These are phyloP conservation scores for Salvelinus alpinus DNA, from an alignment of 2,113 vertebrate species.

Conservation along the genomic window DNA sequence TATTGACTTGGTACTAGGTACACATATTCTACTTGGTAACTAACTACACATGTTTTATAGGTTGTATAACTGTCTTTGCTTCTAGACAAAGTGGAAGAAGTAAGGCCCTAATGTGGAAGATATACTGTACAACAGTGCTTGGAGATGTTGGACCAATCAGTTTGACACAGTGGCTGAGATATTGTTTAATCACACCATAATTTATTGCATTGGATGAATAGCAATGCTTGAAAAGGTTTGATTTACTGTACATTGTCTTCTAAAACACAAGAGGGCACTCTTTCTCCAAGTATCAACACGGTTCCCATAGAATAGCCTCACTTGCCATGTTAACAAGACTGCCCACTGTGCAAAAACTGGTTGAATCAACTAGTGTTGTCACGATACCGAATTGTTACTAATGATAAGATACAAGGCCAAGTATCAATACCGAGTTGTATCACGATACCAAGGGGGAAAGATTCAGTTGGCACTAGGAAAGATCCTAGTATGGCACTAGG, in stretches of 20 bases:
- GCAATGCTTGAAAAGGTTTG: neutral
- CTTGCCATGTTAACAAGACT: too few relatives aligned
- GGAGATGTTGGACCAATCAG: neutral
- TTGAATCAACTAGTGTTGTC: too few relatives aligned
- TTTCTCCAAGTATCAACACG: neutral
- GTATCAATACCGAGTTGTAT: too few relatives aligned
- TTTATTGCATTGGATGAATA: neutral
- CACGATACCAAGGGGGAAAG: too few relatives aligned
- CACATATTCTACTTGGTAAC: constrained; percentile 25
- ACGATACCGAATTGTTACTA: too few relatives aligned
- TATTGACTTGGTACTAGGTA: constrained; percentile 43
- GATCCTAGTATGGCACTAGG: too few relatives aligned
- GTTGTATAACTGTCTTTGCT: constrained; percentile 40
- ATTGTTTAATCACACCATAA: neutral
- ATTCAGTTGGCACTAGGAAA: too few relatives aligned
- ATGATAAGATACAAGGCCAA: too few relatives aligned
- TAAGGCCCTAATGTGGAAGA: constrained; percentile 10
- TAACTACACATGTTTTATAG: too few relatives aligned
- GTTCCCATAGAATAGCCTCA: too few relatives aligned
- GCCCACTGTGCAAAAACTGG: too few relatives aligned
- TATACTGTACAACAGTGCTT: neutral
- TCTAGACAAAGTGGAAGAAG: constrained; percentile 14
- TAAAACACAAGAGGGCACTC: constrained; percentile 6
- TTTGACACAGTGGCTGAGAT: neutral
- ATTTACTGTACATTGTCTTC: neutral